phyloP scores from a whole-genome alignment of 2,113 vertebrate species.

The Coregonus clupeaformis region DNA sequence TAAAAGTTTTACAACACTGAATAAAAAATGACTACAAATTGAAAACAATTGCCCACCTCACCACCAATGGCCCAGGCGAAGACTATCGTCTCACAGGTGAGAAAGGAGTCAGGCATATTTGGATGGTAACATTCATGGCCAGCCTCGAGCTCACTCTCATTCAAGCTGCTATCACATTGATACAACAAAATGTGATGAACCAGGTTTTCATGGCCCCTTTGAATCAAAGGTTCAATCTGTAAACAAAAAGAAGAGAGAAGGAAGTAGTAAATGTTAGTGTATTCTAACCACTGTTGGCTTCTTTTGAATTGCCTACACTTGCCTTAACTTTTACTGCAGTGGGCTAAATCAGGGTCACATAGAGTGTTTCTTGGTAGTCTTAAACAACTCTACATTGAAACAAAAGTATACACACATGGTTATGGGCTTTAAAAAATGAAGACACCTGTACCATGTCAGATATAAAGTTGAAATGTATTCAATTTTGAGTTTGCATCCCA shows the following conservation, averaged over 20 bases:
- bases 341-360: background rate
- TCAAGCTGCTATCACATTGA: constrained; percentile 80
- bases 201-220: constrained; percentile 81
- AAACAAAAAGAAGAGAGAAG: background rate
- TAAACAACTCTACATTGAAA: too few species aligned
- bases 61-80: constrained; percentile 89
- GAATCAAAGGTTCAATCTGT: constrained; percentile 84
- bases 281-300: too few species aligned
- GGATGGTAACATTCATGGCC: constrained; percentile 87
- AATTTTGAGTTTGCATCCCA: too few species aligned
- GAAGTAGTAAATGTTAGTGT: background rate
- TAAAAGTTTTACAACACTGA: background rate
- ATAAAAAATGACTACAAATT: background rate
- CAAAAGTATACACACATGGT: too few species aligned
- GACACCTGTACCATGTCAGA: too few species aligned
- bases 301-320: background rate
- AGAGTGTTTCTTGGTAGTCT: too few species aligned
- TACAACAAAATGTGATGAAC: constrained; percentile 87
- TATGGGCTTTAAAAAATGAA: too few species aligned
- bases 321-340: background rate
- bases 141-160: constrained; percentile 71
- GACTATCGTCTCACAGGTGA: constrained; percentile 83
- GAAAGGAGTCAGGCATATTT: constrained; percentile 86
- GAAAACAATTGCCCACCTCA: constrained; percentile 69
- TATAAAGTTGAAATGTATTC: too few species aligned